phyloP scores from a whole-genome alignment of 2,888 invertebrate genomes.

The Sinopyrophorus schimmeli region DNA sequence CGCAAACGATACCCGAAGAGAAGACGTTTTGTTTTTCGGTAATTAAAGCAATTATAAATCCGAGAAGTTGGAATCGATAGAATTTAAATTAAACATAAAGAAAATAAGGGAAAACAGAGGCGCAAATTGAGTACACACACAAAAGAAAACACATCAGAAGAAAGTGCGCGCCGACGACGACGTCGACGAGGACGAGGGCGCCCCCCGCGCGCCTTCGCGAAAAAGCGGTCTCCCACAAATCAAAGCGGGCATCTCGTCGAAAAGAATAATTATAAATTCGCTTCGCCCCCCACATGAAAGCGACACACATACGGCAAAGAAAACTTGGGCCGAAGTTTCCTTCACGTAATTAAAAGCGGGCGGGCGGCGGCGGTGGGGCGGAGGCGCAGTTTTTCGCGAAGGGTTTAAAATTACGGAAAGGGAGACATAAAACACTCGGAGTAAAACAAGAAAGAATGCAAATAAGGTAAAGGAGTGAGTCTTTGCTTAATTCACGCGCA shows the following conservation, averaged over 20 bases:
- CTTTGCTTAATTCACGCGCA: constrained; percentile 57
- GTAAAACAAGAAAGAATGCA: constrained; percentile 51
- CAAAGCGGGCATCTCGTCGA: constrained; percentile 39
- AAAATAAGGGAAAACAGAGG: constrained; percentile 21
- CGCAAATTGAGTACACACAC: constrained; percentile 15
- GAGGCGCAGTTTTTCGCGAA: constrained; percentile 15
- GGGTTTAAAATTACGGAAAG: constrained; percentile 30
- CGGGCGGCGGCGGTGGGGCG: no score
- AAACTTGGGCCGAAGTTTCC: constrained; percentile 25
- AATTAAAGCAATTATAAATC: constrained; percentile 50
- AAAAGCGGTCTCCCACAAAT: no score
- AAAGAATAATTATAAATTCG: constrained; percentile 48
- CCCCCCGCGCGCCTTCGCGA: no score
- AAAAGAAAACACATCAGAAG: constrained; percentile 30
- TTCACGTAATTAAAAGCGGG: constrained; percentile 26
- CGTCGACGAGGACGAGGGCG: no score
- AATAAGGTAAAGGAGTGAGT: constrained; percentile 55
- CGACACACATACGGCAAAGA: constrained; percentile 37
- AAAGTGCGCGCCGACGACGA: constrained; percentile 30
- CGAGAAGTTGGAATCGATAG: constrained; percentile 45
- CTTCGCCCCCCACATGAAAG: constrained; percentile 38
- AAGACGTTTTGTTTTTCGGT: constrained; percentile 45
- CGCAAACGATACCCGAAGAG: no score
- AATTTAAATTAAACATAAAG: constrained; percentile 24
- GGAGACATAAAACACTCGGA: constrained; percentile 35